These are phyloP conservation scores for Mycteria americana DNA, from an alignment of 2,797 vertebrate species.

Conservation along the genomic window DNA sequence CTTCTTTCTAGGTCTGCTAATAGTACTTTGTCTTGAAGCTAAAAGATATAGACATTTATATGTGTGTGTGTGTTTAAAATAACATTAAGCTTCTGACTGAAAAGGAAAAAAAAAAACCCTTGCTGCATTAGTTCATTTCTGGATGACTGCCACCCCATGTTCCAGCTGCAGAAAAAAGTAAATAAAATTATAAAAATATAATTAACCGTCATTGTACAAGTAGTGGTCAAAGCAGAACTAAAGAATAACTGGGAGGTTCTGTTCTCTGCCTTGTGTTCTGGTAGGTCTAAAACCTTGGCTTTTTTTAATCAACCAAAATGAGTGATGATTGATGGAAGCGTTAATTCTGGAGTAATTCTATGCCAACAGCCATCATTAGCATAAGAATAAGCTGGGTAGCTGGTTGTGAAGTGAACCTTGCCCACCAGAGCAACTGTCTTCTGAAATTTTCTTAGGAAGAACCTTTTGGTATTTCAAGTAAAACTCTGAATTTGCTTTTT, in stretches of 20 bases:
- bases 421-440: not conserved
- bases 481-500: not conserved
- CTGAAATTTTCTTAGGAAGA: not conserved
- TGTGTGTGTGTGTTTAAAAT: not conserved
- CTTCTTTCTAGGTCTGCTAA: not conserved
- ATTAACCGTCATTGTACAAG: not conserved
- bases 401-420: not conserved
- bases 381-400: not conserved
- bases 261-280: not conserved
- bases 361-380: not conserved
- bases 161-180: not conserved
- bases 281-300: not conserved
- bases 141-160: not conserved
- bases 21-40: not conserved
- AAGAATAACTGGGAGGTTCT: not conserved
- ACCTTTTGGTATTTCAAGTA: not conserved
- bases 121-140: not conserved
- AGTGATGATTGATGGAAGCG: rapidly evolving
- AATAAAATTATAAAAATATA: not conserved
- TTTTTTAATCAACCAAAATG: not conserved
- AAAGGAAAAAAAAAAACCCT: not conserved
- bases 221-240: not conserved
- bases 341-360: not conserved
- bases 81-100: not conserved
- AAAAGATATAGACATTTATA: not conserved